Evolutionary conservation across 2,888 invertebrate genomes (phyloP).

Genomic region (Drosophila atripex): DNA sequence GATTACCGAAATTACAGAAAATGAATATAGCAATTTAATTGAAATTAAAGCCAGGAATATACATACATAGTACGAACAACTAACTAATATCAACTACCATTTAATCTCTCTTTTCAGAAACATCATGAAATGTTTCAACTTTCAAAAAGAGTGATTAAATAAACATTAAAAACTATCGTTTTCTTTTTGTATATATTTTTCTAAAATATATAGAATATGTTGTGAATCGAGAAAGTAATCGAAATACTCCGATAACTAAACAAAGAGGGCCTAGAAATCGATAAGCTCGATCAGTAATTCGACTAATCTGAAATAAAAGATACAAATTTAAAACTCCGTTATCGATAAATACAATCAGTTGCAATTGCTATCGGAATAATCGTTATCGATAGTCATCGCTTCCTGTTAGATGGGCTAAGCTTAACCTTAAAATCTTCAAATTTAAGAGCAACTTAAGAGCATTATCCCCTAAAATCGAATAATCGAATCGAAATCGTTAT

Average conservation of each 20-base stretch:
- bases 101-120: constrained; percentile 30
- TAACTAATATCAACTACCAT: too few relatives aligned
- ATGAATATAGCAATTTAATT: too few relatives aligned
- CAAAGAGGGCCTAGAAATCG: background rate
- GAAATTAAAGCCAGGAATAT: too few relatives aligned
- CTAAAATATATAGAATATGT: too few relatives aligned
- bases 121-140: constrained; percentile 38
- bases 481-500: constrained; percentile 10
- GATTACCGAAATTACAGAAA: too few relatives aligned
- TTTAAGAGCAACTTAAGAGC: too few relatives aligned
- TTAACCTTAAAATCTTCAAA: too few relatives aligned
- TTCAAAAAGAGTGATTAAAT: background rate
- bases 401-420: too few relatives aligned
- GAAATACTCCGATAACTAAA: background rate
- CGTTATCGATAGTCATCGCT: constrained; percentile 9
- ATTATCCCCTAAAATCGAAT: too few relatives aligned
- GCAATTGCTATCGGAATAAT: background rate
- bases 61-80: too few relatives aligned
- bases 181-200: too few relatives aligned
- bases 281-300: background rate
- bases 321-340: background rate
- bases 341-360: background rate
- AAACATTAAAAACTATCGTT: too few relatives aligned
- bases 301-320: background rate
- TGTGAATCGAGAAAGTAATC: background rate